These are phyloP conservation scores for Erebia epiphron DNA, from an alignment of 2,888 invertebrate species.

Conservation along the genomic window DNA sequence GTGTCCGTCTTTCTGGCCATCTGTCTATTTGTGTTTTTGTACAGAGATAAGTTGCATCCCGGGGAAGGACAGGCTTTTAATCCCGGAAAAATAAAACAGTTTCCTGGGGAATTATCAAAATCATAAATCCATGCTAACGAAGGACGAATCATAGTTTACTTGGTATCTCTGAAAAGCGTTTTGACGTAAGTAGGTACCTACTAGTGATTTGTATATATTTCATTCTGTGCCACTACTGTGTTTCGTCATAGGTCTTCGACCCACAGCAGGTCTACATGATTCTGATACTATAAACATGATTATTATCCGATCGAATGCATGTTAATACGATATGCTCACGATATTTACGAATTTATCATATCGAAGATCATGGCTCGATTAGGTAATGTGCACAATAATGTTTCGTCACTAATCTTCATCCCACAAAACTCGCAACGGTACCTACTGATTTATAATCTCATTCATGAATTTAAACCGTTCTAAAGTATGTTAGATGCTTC, in stretches of 20 bases:
- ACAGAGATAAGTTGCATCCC: no score
- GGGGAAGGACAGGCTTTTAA: no score
- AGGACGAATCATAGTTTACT: no score
- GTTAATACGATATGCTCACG: slow-evolving; percentile 15
- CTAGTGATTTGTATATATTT: not conserved
- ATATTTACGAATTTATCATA: slow-evolving; percentile 11
- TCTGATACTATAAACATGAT: slow-evolving; percentile 9
- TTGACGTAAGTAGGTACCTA: no score
- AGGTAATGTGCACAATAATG: not conserved
- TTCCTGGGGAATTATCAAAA: no score
- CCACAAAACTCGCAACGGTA: slow-evolving; percentile 9
- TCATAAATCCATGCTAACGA: no score
- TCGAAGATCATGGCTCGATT: not conserved
- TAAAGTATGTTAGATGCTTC: not conserved
- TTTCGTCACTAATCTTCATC: slow-evolving; percentile 10
- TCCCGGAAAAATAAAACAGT: no score
- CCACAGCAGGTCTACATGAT: not conserved
- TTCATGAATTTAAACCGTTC: not conserved
- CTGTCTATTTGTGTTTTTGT: no score
- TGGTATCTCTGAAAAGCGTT: not conserved
- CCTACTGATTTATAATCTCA: not conserved
- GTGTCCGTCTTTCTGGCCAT: no score
- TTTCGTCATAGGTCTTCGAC: slow-evolving; percentile 1
- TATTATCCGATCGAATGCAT: slow-evolving; percentile 9
- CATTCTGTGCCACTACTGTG: not conserved